Evolutionary conservation across 2,888 invertebrate genomes (phyloP).

Genomic region (Osmoderma eremita): DNA sequence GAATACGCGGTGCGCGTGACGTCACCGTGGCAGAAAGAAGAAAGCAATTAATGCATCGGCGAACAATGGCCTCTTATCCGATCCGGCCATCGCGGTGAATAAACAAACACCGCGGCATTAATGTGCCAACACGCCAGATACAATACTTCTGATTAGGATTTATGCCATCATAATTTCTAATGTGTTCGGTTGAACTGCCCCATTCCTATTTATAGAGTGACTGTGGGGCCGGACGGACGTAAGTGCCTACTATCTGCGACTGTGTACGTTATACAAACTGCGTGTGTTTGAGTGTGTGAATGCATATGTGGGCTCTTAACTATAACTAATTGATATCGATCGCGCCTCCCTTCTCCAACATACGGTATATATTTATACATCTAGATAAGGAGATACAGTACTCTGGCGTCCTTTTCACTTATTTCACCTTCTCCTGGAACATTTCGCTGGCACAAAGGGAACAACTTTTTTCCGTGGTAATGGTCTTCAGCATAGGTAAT

Average conservation of each 20-base stretch:
- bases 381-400: conserved; percentile 38
- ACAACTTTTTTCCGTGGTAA: conserved; percentile 7
- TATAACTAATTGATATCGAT: conserved; percentile 45
- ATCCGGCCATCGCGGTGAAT: conserved; percentile 54
- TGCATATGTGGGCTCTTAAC: conserved; percentile 37
- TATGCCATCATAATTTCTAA: conserved; percentile 60
- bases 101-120: conserved; percentile 56
- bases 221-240: conserved; percentile 36
- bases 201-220: conserved; percentile 55
- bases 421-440: conserved; percentile 24
- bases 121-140: conserved; percentile 52
- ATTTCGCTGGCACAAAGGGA: background rate
- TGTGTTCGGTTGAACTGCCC: conserved; percentile 56
- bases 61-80: conserved; percentile 57
- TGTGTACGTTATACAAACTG: background rate
- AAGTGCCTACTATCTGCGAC: conserved; percentile 17
- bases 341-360: conserved; percentile 37
- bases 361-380: conserved; percentile 37
- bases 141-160: conserved; percentile 59
- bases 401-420: conserved; percentile 28
- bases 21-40: conserved; percentile 36
- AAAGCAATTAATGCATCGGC: conserved; percentile 54
- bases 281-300: conserved; percentile 5
- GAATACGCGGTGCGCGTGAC: conserved; percentile 23
- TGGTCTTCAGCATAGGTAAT: background rate